phyloP scores from a whole-genome alignment of 2,888 invertebrate genomes.

The Sinohyriopsis cumingii region DNA sequence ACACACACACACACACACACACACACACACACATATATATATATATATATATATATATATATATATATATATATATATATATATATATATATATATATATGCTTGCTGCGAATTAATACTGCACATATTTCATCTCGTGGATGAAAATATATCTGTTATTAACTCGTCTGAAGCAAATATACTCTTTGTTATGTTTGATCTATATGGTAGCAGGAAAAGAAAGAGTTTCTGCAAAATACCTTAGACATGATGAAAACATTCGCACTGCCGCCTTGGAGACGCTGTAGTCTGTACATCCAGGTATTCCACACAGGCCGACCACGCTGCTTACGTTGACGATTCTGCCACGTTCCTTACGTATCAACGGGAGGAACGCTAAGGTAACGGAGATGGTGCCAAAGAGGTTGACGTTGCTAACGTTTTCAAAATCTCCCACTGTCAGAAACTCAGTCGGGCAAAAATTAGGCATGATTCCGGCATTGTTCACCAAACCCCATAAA shows the following conservation, averaged over 20 bases:
- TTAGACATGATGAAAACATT: slow-evolving; percentile 55
- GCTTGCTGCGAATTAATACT: too few relatives aligned
- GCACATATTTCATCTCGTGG: too few relatives aligned
- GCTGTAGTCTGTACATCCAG: slow-evolving; percentile 44
- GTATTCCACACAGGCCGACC: slow-evolving; percentile 43
- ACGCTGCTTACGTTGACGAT: slow-evolving; percentile 59
- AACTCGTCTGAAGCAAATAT: too few relatives aligned
- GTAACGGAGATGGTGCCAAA: slow-evolving; percentile 66
- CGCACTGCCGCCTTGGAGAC: slow-evolving; percentile 62
- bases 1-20: too few relatives aligned
- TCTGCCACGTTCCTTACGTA: slow-evolving; percentile 52
- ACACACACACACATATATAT: too few relatives aligned
- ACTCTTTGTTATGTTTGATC: too few relatives aligned
- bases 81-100: too few relatives aligned
- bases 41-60: too few relatives aligned
- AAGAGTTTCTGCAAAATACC: slow-evolving; percentile 31
- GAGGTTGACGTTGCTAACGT: slow-evolving; percentile 59
- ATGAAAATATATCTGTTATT: too few relatives aligned
- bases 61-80: too few relatives aligned
- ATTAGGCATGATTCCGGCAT: slow-evolving; percentile 57
- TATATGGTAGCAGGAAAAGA: too few relatives aligned
- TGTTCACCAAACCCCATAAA: slow-evolving; percentile 65
- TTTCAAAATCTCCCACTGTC: slow-evolving; percentile 60
- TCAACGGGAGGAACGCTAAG: slow-evolving; percentile 50
- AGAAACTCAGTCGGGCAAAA: slow-evolving; percentile 67